Evolutionary conservation across 2,797 vertebrate genomes (phyloP).

Genomic region (Lateolabrax maculatus): DNA sequence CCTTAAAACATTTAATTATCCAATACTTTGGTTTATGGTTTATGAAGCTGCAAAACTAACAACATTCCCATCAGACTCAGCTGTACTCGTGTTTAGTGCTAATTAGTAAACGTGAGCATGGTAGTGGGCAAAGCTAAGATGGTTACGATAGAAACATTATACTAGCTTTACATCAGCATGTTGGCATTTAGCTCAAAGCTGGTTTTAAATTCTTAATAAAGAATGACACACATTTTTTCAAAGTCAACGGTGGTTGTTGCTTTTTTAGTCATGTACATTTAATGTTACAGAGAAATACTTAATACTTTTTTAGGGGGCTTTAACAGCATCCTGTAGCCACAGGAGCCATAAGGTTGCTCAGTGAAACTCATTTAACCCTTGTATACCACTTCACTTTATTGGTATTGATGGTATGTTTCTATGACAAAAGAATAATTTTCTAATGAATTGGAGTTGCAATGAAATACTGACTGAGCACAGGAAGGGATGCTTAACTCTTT

Average conservation of each 20-base stretch:
- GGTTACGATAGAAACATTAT: not conserved
- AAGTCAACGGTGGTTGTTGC: not conserved
- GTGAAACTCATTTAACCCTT: slow-evolving; percentile 10
- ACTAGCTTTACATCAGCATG: not conserved
- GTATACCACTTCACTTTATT: not conserved
- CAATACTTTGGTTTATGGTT: not conserved
- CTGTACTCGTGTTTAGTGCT: not conserved
- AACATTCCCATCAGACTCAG: too few relatives aligned
- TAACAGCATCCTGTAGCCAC: slow-evolving; percentile 7
- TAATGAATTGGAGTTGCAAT: too few relatives aligned
- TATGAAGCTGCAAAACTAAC: not conserved
- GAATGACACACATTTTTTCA: not conserved
- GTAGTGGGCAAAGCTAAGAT: not conserved
- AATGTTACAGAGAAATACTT: not conserved
- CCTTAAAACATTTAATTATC: not conserved
- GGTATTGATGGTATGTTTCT: not conserved
- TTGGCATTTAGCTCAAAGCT: not conserved
- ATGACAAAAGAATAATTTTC: not conserved
- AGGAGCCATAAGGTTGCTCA: not conserved
- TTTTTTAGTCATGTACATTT: not conserved
- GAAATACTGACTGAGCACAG: not conserved
- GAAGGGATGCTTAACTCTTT: not conserved
- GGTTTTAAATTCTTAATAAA: too few relatives aligned
- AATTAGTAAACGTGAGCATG: not conserved
- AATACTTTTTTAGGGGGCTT: not conserved